These are phyloP conservation scores for Tethya wilhelma DNA, from an alignment of 37 sponge, comb jelly and placozoan genomes.

Conservation along the genomic window DNA sequence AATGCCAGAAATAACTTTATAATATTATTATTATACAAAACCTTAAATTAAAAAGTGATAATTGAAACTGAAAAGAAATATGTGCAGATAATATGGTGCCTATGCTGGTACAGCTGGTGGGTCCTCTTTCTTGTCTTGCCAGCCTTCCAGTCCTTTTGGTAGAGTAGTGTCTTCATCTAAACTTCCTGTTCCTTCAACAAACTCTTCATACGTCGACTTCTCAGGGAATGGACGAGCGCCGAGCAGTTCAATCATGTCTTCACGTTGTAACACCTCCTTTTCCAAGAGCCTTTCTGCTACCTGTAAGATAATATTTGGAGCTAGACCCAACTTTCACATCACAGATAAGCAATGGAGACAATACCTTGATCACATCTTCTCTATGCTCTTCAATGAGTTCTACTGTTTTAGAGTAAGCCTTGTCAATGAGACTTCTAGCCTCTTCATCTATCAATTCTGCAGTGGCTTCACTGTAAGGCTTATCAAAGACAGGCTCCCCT, in stretches of 20 bases:
- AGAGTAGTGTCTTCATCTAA: conserved; percentile 73
- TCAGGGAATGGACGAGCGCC: conserved; percentile 93
- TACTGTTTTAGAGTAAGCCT: conserved; percentile 70
- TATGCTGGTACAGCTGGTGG: background rate
- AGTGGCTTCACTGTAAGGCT: conserved; percentile 98
- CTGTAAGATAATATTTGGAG: conserved; percentile 13
- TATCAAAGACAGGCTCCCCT: conserved; percentile 86
- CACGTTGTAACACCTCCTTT: conserved; percentile 90
- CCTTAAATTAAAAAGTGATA: too few species aligned
- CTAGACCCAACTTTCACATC: background rate
- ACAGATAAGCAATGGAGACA: background rate
- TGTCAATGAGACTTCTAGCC: conserved; percentile 65
- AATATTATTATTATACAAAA: too few species aligned
- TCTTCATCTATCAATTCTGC: conserved; percentile 90
- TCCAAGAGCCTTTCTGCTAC: conserved; percentile 88
- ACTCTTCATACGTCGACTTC: conserved; percentile 97
- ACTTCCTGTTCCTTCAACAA: conserved; percentile 91
- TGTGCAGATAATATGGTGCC: too few species aligned
- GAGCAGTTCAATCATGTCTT: conserved; percentile 94
- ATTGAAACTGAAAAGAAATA: too few species aligned
- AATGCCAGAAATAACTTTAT: too few species aligned
- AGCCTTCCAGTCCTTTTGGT: conserved; percentile 67
- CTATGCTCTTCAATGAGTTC: conserved; percentile 73
- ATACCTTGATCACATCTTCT: conserved; percentile 70
- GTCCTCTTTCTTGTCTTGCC: background rate